Base-by-base conservation (phyloP, 2,888 invertebrate species). In the Argyresthia albistria region DNA sequence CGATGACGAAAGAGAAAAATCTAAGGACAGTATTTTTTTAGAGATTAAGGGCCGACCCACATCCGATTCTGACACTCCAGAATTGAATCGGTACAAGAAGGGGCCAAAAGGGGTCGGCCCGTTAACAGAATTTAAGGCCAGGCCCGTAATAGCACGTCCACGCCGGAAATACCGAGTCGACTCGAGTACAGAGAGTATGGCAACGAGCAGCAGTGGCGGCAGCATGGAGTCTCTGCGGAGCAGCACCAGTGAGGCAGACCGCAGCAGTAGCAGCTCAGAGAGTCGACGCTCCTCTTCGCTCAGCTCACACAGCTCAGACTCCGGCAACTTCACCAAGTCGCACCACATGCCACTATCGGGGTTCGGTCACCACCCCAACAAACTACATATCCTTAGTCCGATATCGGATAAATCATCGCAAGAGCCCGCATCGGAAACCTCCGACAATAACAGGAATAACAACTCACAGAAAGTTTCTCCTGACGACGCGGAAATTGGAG, bases 401-500 rank as follows among this genome's bases (percentile, higher is more conserved):
- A 96, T 96, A 66, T 95, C 95, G 54, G 96, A 96, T 77, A 96
- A 95, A 78, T 95, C 95, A 16, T 95, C 95, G 1, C 95, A 95
- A 76, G 96, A 96, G 68, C 95, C 94, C 12, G 93, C 91, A 15
- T 94, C 94, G 8, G 95, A 95, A 75, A 92, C 93, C 15, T 94
- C 93, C 10, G 95, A 95, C 66, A 93, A 94, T 68, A 94, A 93
- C 64, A 91, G 92, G 60, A 92, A 93, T 70, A 93, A 93, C 67
- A 93, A 93, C 66, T 93, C 93, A 0, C 93, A 93, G 69, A 93
- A 93, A 68, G 92, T 91, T 50, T 93, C 94, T 15, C 94, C 94
- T 0, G 93, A 93, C 66, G 92, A 92, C 57, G 73, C 67, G 48
- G 78, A 88, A 67, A 70, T 79, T 60, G 79, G 78, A 52, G 82